Evolutionary conservation across 1,140 invertebrate species (phyloP), one percentile per base, ranked within the genome.

Genomic region (Procambarus clarkii): DNA sequence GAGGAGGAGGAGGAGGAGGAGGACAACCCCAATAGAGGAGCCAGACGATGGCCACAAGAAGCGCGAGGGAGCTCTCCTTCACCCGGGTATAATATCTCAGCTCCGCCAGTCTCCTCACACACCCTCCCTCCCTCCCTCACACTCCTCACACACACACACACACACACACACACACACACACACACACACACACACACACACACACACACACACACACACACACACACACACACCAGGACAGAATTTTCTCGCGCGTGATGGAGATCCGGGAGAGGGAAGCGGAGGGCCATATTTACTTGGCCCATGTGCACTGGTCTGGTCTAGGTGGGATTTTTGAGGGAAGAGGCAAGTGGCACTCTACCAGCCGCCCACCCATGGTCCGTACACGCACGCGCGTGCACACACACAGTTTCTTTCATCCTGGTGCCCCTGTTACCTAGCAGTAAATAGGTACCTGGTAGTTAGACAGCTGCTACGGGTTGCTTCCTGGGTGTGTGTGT

Each of bases 171-270:
- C 21, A 74, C 11, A 8, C 21, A 74, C n/a, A 74, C n/a, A 74
- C 69, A 74, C n/a, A 74, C 69, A 74, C n/a, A 74, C 69, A 44
- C n/a, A 74, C 69, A 74, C 69, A 74, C 69, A 34, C 24, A 44
- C 24, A 74, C n/a, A 74, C 69, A 71, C n/a, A 71, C 69, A 71
- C 50, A 54, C 1, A 5, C 4, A 54, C 13, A 54, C 50, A 54
- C 50, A 13, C 50, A 13, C 69, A 74, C 69, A 74, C 64, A 69
- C 64, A 69, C 64, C 21, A 21, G 11, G 64, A 69, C 64, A 21
- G 64, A 69, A 69, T 69, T 69, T 69, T 69, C 64, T 69, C 18
- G 3, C 64, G 21, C 11, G 64, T 69, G 64, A 69, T 69, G 64
- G 64, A 69, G 64, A 21, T 69, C 64, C 21, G 64, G 18, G 64